A percentile compares a stretch with the other conserved stretches of the same genome.
Conservation (phyloP, 2,797 vertebrate genomes). For the Epinephelus coioides region DNA sequence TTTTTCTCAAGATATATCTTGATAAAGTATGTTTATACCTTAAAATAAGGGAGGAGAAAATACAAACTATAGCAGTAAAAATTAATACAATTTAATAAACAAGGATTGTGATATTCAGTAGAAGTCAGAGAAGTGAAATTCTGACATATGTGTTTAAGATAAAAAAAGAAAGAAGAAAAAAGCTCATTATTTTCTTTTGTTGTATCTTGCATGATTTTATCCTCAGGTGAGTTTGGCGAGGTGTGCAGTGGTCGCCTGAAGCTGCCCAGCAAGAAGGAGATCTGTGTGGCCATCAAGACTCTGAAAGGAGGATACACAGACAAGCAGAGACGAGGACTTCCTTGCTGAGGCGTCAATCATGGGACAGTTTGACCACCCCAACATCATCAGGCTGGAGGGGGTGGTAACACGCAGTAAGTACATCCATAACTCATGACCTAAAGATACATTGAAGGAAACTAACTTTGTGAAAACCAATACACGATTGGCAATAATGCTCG, state of each 20-base stretch:
- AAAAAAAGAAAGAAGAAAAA: background rate
- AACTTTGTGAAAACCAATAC: background rate
- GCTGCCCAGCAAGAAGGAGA: slow-evolving; percentile 97
- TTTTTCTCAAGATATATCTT: too few species aligned
- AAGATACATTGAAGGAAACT: background rate
- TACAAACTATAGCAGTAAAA: too few species aligned
- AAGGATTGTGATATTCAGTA: too few species aligned
- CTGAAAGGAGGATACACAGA: slow-evolving; percentile 97
- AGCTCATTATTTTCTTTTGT: background rate
- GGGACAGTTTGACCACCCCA: slow-evolving; percentile 99
- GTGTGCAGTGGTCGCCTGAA: slow-evolving; percentile 97
- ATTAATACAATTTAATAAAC: too few species aligned
- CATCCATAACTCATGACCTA: background rate
- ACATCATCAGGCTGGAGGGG: slow-evolving; percentile 96
- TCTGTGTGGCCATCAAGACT: slow-evolving; percentile 98
- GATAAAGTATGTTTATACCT: too few species aligned
- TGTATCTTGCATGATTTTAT: background rate
- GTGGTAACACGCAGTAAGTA: slow-evolving; percentile 97
- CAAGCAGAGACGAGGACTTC: slow-evolving; percentile 97
- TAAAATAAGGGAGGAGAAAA: too few species aligned
- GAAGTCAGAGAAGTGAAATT: too few species aligned
- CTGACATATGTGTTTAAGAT: too few species aligned
- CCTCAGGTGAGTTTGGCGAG: slow-evolving; percentile 96
- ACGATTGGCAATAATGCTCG: background rate
- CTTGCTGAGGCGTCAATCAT: slow-evolving; percentile 98